Evolutionary conservation across 1,140 invertebrate genomes (phyloP), one percentile per base, ranked within the genome.

Genomic region (Hyles euphorbiae): DNA sequence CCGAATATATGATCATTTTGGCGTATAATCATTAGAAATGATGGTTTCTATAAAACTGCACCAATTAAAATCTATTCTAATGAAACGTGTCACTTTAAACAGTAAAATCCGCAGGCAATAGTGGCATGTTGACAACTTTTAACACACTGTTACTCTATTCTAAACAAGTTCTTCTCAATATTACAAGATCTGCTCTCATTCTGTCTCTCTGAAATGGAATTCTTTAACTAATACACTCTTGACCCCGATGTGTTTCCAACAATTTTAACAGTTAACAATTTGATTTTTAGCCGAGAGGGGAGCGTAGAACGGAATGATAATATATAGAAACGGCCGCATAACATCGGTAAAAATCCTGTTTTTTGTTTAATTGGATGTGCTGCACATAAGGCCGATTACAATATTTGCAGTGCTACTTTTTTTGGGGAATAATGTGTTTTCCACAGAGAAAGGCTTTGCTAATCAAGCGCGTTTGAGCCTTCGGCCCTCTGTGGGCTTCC

Each of bases 271-370:
- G 59, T 76, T 76, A 81, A 81, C 73, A 81, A 78, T 88, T 89
- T 89, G 63, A 79, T 87, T 89, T 84, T 87, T 89, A 89, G 88
- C 84, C 68, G 87, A 77, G 81, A 88, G 89, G 87, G 87, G 83
- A 86, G 79, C 85, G 65, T 89, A 89, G 78, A 78, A 72, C 72
- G 60, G 65, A 80, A 74, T 78, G 65, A 76, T 89, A 87, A 75
- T 82, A 78, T 77, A 62, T 85, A 85, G 74, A 83, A 77, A 78
- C 70, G 62, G 78, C 72, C 76, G 81, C 76, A 72, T 76, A 55
- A 59, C 65, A 79, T 77, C 82, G 84, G 88, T 89, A 88, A 89
- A 78, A 71, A 46, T 67, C 61, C 47, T 67, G 58, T 74, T 74
- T 68, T 70, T 56, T 62, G 3, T 56, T 44, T 56, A 40, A 10